A percentile compares a stretch with the other conserved stretches of the same genome.
Evolutionary conservation across 2,113 vertebrate genomes (phyloP).

Genomic region (Lophius piscatorius): DNA sequence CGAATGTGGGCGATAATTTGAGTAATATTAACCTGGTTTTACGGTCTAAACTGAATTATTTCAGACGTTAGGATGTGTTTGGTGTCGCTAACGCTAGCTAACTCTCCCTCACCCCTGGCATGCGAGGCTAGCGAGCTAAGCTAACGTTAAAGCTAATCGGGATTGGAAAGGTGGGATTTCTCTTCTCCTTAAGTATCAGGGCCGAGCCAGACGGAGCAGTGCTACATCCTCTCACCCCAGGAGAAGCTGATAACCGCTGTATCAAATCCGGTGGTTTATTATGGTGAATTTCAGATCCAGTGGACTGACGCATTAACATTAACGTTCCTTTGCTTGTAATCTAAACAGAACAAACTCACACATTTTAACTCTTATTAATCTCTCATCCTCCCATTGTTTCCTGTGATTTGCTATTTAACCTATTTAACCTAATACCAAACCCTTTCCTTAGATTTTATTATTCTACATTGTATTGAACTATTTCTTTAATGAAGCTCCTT

Average conservation of each 20-base stretch:
- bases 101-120: slow-evolving; percentile 38
- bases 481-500: background rate
- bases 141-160: slow-evolving; percentile 49
- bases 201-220: slow-evolving; percentile 28
- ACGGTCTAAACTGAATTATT: too few species aligned
- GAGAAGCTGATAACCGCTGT: slow-evolving; percentile 1
- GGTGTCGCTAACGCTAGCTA: slow-evolving; percentile 49
- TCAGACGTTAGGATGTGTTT: slow-evolving; percentile 1
- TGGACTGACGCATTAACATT: slow-evolving; percentile 57
- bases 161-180: slow-evolving; percentile 31
- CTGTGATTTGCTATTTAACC: background rate
- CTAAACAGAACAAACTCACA: background rate
- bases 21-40: too few species aligned
- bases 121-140: slow-evolving; percentile 59
- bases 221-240: background rate
- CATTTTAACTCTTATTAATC: background rate
- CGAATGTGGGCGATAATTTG: too few species aligned
- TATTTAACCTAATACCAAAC: background rate
- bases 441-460: background rate
- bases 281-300: background rate
- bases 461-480: background rate
- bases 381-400: fast-evolving
- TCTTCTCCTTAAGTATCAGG: slow-evolving; percentile 10
- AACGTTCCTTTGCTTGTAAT: slow-evolving; percentile 6
- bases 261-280: background rate